phyloP scores from a whole-genome alignment of 2,113 vertebrate species.

The Bubalus kerabau region DNA sequence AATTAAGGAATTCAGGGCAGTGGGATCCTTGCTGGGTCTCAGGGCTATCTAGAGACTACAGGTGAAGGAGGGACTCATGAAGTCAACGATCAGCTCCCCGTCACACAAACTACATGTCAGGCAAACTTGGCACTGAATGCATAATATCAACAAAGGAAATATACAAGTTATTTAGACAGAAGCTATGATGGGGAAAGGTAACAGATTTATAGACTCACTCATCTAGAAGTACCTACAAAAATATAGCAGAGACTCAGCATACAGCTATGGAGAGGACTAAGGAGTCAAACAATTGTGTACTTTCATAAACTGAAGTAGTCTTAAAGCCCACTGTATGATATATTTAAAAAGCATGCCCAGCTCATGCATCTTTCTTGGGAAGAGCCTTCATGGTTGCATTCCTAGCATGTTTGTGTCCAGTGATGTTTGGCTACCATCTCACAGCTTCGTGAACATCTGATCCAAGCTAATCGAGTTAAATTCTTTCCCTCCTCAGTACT shows the following conservation, averaged over 20 bases:
- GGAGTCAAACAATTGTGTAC: neutral
- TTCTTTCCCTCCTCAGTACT: neutral
- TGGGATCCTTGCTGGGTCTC: neutral
- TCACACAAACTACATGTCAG: neutral
- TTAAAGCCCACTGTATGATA: neutral
- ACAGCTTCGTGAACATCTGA: neutral
- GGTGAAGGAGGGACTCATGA: neutral
- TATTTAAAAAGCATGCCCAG: neutral
- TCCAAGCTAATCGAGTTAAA: neutral
- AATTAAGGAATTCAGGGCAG: neutral
- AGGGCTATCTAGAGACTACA: neutral
- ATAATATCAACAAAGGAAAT: neutral
- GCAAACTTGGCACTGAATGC: neutral
- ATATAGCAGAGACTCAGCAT: neutral
- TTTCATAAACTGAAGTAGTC: neutral
- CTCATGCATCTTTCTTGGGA: neutral
- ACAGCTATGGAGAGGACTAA: neutral
- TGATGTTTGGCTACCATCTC: neutral
- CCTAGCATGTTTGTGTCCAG: neutral
- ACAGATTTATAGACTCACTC: neutral
- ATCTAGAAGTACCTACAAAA: neutral
- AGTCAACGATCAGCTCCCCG: neutral
- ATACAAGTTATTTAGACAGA: neutral
- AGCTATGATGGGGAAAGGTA: neutral
- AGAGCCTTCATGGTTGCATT: neutral